A percentile compares a stretch with the other conserved stretches of the same genome.
phyloP scores from a whole-genome alignment of 37 sponge, comb jelly and placozoan genomes.

The Amphimedon queenslandica region DNA sequence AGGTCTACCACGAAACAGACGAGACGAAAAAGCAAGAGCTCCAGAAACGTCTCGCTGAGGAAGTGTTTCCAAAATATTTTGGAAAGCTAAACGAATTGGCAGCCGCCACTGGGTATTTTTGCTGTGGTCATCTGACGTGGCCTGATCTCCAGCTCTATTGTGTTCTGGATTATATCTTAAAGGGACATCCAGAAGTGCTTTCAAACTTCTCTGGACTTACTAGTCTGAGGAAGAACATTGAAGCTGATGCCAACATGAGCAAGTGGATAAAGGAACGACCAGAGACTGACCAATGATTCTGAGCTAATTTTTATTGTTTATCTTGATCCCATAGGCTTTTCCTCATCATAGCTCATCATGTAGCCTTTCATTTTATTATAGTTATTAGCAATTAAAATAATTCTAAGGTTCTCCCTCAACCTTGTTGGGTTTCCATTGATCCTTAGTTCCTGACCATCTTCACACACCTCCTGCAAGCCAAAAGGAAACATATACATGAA shows the following conservation, averaged over 20 bases:
- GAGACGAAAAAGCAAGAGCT: neutral
- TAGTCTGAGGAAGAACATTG: neutral
- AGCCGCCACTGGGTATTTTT: slow-evolving; percentile 2
- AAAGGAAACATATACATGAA: neutral
- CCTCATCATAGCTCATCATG: neutral
- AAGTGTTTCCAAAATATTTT: neutral
- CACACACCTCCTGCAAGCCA: slow-evolving; percentile 80
- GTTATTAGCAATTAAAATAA: too few relatives aligned
- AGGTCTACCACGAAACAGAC: slow-evolving; percentile 4
- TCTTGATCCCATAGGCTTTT: too few relatives aligned
- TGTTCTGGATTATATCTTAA: neutral
- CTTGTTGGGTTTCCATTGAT: slow-evolving; percentile 89
- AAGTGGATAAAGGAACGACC: slow-evolving; percentile 53
- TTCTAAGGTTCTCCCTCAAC: too few relatives aligned
- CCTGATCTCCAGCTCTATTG: neutral
- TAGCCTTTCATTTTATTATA: too few relatives aligned
- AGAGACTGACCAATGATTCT: neutral
- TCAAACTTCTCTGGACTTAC: slow-evolving; percentile 15
- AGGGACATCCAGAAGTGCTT: neutral
- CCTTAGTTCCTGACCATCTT: slow-evolving; percentile 72
- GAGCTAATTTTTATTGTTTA: too few relatives aligned
- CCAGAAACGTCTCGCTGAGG: neutral
- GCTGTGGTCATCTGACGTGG: slow-evolving; percentile 8
- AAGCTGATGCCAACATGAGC: slow-evolving; percentile 25
- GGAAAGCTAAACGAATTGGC: slow-evolving; percentile 13